Evolutionary conservation across 2,888 invertebrate genomes (phyloP).

Genomic region (Melipona beecheii): DNA sequence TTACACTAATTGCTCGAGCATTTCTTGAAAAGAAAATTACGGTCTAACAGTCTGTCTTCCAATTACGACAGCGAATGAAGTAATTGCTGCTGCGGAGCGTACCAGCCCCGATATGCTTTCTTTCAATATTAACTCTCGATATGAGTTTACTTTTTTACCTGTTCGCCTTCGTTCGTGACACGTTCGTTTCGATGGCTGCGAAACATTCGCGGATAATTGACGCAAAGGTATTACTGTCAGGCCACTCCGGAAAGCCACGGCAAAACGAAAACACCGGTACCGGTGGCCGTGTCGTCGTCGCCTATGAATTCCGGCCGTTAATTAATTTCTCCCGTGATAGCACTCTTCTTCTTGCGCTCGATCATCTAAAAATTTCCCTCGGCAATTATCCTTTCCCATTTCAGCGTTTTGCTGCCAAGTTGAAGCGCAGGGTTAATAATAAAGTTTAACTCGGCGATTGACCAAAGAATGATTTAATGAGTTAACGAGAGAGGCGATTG

Average conservation of each 20-base stretch:
- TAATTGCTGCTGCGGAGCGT: conserved; percentile 12
- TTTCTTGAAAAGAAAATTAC: conserved; percentile 25
- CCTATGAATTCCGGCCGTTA: neutral
- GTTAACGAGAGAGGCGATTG: neutral
- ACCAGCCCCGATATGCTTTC: conserved; percentile 16
- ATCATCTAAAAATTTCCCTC: neutral
- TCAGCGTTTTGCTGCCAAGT: neutral
- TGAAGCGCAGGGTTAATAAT: too few species aligned
- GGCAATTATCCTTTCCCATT: neutral
- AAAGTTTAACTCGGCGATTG: neutral
- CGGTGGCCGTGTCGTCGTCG: neutral
- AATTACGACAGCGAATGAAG: conserved; percentile 28
- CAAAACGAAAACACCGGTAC: conserved; percentile 1
- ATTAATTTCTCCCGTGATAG: conserved; percentile 5
- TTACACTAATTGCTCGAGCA: conserved; percentile 30
- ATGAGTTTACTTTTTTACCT: conserved; percentile 12
- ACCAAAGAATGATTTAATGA: neutral
- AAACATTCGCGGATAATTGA: conserved; percentile 19
- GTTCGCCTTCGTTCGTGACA: conserved; percentile 6
- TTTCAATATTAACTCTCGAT: conserved; percentile 32
- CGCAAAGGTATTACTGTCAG: conserved; percentile 14
- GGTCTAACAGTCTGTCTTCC: conserved; percentile 6
- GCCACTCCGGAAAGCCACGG: neutral
- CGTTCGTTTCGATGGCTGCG: conserved; percentile 9
- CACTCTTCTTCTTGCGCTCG: neutral